Base-by-base conservation (phyloP, 2,113 vertebrate species). In the Vombatus ursinus region DNA sequence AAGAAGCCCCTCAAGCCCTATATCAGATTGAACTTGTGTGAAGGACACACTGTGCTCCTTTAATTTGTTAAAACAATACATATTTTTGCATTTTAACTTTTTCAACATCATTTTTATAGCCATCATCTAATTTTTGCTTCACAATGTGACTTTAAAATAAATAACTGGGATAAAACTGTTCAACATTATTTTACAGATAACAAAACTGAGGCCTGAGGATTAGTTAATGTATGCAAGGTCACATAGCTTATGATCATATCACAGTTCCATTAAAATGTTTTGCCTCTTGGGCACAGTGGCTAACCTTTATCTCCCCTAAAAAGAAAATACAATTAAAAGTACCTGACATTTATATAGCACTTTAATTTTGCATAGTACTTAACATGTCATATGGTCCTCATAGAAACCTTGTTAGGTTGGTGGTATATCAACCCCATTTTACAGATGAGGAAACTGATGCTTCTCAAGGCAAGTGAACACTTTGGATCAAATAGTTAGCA, bases 11-110 rank as follows among this genome's bases (percentile, higher is more conserved):
- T 84, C 37, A 84, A 84, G 16, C 68, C 68, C 37, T 84, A 44
- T 44, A 44, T 31, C 31, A 68, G 19, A 84, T n/a, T 84, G 37
- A 44, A 44, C 68, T 77, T 84, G 68, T 44, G 23, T n/a, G 68
- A 44, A 84, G n/a, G 68, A 14, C 68, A 84, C 7, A 84, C 5
- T 23, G 19, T 61, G 37, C 23, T 96, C n/a, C 93, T 97, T 91
- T 94, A 26, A 96, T 96, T 96, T 96, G 90, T 92, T 90, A 52
- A 92, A 49, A 94, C 95, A 50, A 90, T 48, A 54, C 37, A 90
- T 90, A 53, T 93, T 52, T 84, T 51, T 0, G 90, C 47, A 91
- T 51, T 95, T 95, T 91, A 95, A 91, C 52, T 91, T 91, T 84
- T 92, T 97, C 84, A 95, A 57, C 92, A 92, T 23, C 52, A 48